Percentiles rank a stretch among this genome's conserved stretches.
These are phyloP conservation scores for Scotopteryx bipunctaria DNA, from an alignment of 2,888 invertebrate genomes.

Conservation along the genomic window DNA sequence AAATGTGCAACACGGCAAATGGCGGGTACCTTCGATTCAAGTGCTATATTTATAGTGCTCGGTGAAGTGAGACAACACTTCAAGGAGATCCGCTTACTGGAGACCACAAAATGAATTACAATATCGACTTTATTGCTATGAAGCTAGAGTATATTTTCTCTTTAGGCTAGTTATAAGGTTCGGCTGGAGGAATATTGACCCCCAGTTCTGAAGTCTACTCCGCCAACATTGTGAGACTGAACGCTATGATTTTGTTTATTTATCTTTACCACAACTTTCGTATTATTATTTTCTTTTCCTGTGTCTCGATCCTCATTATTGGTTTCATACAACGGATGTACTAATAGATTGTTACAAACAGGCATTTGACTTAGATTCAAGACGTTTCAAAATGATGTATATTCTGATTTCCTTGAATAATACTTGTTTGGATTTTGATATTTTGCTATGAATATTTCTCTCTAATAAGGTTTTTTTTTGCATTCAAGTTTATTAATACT, in stretches of 20 bases:
- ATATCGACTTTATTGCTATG: constrained; percentile 6
- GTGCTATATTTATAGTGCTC: constrained; percentile 25
- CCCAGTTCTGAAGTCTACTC: neutral
- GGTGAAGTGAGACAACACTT: constrained; percentile 41
- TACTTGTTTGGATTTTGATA: too few relatives aligned
- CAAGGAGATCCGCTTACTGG: constrained; percentile 54
- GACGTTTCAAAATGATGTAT: too few relatives aligned
- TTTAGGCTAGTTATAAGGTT: neutral
- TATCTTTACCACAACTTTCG: neutral
- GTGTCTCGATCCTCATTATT: too few relatives aligned
- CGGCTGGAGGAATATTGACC: constrained; percentile 8
- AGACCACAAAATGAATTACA: constrained; percentile 20
- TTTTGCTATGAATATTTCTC: too few relatives aligned
- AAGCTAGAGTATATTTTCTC: neutral
- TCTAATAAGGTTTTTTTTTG: too few relatives aligned
- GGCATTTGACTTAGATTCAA: too few relatives aligned
- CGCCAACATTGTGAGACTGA: neutral
- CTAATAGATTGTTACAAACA: too few relatives aligned
- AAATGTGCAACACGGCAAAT: constrained; percentile 7
- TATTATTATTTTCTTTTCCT: neutral
- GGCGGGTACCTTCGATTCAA: constrained; percentile 20
- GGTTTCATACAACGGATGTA: too few relatives aligned
- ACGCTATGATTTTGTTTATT: neutral
- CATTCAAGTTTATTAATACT: too few relatives aligned
- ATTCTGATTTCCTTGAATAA: too few relatives aligned